phyloP scores from a whole-genome alignment of 2,113 vertebrate genomes.

The Lucifuga dentata region DNA sequence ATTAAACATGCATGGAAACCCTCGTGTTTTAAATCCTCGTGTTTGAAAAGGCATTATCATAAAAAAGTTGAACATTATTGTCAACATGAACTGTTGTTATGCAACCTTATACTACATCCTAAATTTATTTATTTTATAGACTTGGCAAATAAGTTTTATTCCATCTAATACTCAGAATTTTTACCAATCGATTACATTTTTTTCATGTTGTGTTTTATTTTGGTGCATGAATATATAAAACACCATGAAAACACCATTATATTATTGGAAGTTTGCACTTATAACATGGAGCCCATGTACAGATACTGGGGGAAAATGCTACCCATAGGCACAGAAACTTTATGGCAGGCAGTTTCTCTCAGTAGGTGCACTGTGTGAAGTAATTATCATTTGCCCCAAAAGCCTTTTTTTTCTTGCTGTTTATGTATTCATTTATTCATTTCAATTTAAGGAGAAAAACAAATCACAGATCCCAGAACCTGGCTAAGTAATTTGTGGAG shows the following conservation, averaged over 20 bases:
- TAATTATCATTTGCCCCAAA: conserved; percentile 53
- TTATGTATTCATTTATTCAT: conserved; percentile 60
- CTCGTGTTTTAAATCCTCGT: too few relatives aligned
- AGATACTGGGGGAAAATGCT: neutral
- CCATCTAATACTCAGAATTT: neutral
- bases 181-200: too few relatives aligned
- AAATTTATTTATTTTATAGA: conserved; percentile 26
- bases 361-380: conserved; percentile 23
- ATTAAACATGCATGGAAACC: too few relatives aligned
- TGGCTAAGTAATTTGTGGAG: conserved; percentile 49
- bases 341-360: conserved; percentile 28
- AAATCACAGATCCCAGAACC: conserved; percentile 53
- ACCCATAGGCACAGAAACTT: conserved; percentile 20
- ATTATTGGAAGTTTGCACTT: too few relatives aligned
- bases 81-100: neutral
- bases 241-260: too few relatives aligned
- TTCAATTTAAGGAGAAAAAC: conserved; percentile 49
- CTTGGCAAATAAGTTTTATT: neutral
- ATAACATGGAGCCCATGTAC: neutral
- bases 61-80: neutral
- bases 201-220: too few relatives aligned
- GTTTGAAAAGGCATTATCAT: too few relatives aligned
- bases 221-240: too few relatives aligned
- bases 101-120: conserved; percentile 1
- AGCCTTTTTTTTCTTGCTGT: conserved; percentile 35